phyloP scores from a whole-genome alignment of 1,140 invertebrate species.

The Macrostomum lignano region DNA sequence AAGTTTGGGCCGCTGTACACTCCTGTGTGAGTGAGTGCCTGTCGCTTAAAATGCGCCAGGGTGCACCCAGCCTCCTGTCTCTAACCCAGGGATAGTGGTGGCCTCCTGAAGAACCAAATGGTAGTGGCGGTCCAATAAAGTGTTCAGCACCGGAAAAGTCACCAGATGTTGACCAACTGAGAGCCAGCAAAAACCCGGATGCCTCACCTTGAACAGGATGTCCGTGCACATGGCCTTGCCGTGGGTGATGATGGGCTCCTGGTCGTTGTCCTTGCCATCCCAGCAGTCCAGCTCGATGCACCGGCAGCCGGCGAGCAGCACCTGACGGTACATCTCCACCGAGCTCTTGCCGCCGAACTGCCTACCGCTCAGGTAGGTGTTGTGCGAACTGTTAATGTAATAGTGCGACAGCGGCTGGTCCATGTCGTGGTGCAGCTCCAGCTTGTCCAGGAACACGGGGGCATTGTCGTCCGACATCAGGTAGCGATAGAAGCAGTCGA shows the following conservation, averaged over 20 bases:
- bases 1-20: too few relatives aligned
- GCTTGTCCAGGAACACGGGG: slow-evolving; percentile 79
- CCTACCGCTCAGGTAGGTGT: slow-evolving; percentile 80
- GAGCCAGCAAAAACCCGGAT: neutral
- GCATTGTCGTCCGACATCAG: slow-evolving; percentile 98
- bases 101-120: too few relatives aligned
- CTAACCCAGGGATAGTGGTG: too few relatives aligned
- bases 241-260: slow-evolving; percentile 83
- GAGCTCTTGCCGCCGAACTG: slow-evolving; percentile 78
- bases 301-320: slow-evolving; percentile 71
- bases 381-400: slow-evolving; percentile 97
- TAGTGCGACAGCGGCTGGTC: slow-evolving; percentile 86
- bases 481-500: slow-evolving; percentile 47
- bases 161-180: neutral
- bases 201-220: slow-evolving; percentile 46
- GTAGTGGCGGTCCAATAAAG: too few relatives aligned
- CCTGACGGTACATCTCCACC: slow-evolving; percentile 87
- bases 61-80: too few relatives aligned
- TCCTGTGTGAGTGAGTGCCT: too few relatives aligned
- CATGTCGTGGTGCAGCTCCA: slow-evolving; percentile 77
- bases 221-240: slow-evolving; percentile 88
- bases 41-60: too few relatives aligned
- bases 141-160: too few relatives aligned
- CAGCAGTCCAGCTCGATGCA: slow-evolving; percentile 92
- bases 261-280: slow-evolving; percentile 45